Evolutionary conservation across 2,888 invertebrate species (phyloP).

Genomic region (Rhabditophanes sp.): DNA sequence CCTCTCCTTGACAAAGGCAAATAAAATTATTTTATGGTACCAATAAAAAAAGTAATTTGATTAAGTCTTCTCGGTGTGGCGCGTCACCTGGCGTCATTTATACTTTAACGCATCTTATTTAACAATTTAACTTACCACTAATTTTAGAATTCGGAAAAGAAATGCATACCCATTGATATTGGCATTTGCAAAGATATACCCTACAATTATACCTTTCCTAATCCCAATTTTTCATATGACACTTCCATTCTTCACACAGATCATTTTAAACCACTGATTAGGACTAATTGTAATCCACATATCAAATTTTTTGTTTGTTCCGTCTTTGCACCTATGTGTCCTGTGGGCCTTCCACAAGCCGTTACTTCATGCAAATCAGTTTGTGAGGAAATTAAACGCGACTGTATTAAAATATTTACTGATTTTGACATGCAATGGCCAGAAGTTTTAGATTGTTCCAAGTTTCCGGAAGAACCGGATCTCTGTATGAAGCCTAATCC

Average conservation of each 20-base stretch:
- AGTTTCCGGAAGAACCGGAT: conserved; percentile 58
- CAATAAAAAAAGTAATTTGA: conserved; percentile 1
- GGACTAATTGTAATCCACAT: conserved; percentile 38
- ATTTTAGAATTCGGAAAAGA: conserved; percentile 26
- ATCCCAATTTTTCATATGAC: conserved; percentile 22
- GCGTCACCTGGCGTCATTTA: conserved; percentile 1
- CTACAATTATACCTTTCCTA: conserved; percentile 20
- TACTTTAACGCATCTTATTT: neutral
- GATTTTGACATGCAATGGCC: conserved; percentile 58
- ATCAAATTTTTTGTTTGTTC: conserved; percentile 63
- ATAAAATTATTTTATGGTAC: conserved; percentile 3
- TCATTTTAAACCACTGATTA: conserved; percentile 40
- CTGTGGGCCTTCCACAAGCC: conserved; percentile 56
- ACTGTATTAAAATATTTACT: conserved; percentile 58
- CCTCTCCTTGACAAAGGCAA: neutral
- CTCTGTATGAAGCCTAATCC: conserved; percentile 58
- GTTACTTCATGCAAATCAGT: conserved; percentile 71
- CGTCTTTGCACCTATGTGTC: conserved; percentile 75
- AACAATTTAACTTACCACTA: too few species aligned
- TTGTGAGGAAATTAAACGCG: conserved; percentile 56
- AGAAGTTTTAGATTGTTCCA: conserved; percentile 60
- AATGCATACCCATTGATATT: conserved; percentile 33
- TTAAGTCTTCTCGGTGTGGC: neutral
- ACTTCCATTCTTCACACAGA: conserved; percentile 19
- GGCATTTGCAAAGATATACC: conserved; percentile 31